phyloP scores from a whole-genome alignment of 30 jellyfish, hydroid and myxozoan species.

The Hydra vulgaris region DNA sequence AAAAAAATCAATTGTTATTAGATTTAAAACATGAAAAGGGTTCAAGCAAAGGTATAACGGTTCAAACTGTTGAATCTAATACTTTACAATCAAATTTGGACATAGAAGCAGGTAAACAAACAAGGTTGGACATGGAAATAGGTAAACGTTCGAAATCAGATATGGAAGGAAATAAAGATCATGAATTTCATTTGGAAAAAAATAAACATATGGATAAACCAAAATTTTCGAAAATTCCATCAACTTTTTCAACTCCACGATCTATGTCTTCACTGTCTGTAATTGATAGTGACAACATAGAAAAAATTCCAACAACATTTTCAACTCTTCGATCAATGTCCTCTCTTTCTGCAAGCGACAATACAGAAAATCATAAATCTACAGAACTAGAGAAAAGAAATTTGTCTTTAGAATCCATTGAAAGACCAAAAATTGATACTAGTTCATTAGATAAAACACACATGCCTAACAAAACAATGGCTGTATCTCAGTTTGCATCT shows the following conservation, averaged over 20 bases:
- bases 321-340: background rate
- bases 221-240: background rate
- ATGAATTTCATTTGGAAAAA: background rate
- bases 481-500: background rate
- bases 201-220: background rate
- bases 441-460: background rate
- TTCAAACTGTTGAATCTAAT: background rate
- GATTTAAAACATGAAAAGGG: too few relatives aligned
- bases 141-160: background rate
- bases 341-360: background rate
- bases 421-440: background rate
- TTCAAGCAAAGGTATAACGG: too few relatives aligned
- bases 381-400: background rate
- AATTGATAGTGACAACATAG: background rate
- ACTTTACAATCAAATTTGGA: background rate
- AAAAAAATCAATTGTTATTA: too few relatives aligned
- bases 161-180: background rate
- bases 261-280: background rate
- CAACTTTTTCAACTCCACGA: background rate
- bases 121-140: background rate
- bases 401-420: background rate
- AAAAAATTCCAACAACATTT: background rate
- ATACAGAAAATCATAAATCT: background rate
- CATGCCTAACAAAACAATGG: background rate
- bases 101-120: background rate